These are phyloP conservation scores for Agrotis exclamationis DNA, from an alignment of 2,888 invertebrate species.

Conservation along the genomic window DNA sequence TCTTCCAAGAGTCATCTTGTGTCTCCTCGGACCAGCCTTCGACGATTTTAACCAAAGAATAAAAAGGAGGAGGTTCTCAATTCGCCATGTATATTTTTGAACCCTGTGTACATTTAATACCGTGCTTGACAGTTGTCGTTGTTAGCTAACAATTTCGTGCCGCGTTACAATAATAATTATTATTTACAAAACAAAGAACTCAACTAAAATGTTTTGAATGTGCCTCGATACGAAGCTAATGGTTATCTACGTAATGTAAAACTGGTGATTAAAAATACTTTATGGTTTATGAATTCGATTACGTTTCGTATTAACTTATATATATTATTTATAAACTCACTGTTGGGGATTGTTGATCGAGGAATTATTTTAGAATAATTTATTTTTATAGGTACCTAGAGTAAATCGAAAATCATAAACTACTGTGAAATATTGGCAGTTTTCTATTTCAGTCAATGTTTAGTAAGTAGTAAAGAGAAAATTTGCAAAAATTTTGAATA, in stretches of 20 bases:
- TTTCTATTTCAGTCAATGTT: no score
- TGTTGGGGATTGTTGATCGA: neutral
- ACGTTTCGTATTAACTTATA: no score
- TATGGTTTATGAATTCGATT: slow-evolving; percentile 19
- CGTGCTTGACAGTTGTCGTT: slow-evolving; percentile 50
- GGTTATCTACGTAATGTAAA: slow-evolving; percentile 56
- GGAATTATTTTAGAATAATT: neutral
- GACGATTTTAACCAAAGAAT: no score
- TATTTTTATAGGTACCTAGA: neutral
- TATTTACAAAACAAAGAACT: slow-evolving; percentile 60
- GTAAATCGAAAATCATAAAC: no score
- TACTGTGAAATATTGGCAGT: no score
- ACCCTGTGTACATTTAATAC: slow-evolving; percentile 9
- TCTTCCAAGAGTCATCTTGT: no score
- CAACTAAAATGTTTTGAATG: slow-evolving; percentile 55
- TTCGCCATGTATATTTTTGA: neutral
- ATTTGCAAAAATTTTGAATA: no score
- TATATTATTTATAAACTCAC: no score
- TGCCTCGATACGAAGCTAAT: slow-evolving; percentile 44
- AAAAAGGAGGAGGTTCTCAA: no score
- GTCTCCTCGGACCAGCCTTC: no score
- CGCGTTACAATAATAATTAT: slow-evolving; percentile 67
- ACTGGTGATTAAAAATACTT: slow-evolving; percentile 58
- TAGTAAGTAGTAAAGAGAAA: no score
- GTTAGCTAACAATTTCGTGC: slow-evolving; percentile 62